Percentiles rank a stretch among this genome's conserved stretches.
Evolutionary conservation across 37 sponge, comb jelly and placozoan genomes (phyloP).

Genomic region (Ianthella basta): DNA sequence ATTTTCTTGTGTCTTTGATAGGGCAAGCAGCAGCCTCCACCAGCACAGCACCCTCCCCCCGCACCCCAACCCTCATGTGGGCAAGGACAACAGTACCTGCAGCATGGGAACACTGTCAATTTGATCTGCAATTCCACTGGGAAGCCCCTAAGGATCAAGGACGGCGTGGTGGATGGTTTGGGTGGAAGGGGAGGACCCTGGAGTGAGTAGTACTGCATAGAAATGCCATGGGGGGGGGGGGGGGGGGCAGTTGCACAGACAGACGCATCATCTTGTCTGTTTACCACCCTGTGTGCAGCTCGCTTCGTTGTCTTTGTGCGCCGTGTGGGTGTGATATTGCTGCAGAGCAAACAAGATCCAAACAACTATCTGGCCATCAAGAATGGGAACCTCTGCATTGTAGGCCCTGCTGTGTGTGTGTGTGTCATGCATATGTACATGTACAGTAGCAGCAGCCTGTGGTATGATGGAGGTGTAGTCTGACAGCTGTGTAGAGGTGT

Average conservation of each 20-base stretch:
- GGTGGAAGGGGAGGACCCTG: background rate
- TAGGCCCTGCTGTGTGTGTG: conserved; percentile 15
- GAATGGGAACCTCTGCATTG: conserved; percentile 45
- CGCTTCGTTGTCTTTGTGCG: conserved; percentile 58
- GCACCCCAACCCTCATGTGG: no score
- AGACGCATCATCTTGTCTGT: background rate
- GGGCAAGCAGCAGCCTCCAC: no score
- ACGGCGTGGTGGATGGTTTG: background rate
- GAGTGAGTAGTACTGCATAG: background rate
- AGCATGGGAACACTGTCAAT: background rate
- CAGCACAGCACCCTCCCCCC: no score
- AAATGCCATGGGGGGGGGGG: background rate
- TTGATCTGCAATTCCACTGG: conserved; percentile 7
- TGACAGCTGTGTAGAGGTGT: no score
- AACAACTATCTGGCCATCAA: conserved; percentile 48
- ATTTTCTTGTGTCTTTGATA: no score
- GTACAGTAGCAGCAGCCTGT: no score
- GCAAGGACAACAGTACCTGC: background rate
- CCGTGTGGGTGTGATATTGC: conserved; percentile 51
- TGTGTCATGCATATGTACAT: no score
- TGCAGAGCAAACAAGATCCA: conserved; percentile 50
- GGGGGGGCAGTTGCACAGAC: background rate
- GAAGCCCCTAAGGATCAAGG: background rate
- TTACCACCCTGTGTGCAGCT: conserved; percentile 17
- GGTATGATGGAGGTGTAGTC: no score